Percentiles rank a stretch among this genome's conserved stretches.
Evolutionary conservation across 2,113 vertebrate species (phyloP).

Genomic region (Pelmatolapia mariae): DNA sequence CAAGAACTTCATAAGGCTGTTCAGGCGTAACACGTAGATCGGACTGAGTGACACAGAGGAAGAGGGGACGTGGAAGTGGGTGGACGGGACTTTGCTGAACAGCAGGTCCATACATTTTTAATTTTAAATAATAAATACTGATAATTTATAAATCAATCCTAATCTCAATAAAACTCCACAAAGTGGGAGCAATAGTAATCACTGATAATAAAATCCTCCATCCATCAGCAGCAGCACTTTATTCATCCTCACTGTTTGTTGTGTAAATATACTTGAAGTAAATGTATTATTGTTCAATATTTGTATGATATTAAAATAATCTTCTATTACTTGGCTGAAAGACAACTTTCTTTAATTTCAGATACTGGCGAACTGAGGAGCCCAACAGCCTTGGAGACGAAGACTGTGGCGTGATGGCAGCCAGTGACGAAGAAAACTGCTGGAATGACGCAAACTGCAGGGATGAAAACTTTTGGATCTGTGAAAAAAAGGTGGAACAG

Average conservation of each 20-base stretch:
- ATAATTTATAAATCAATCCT: accelerated
- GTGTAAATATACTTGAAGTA: not conserved
- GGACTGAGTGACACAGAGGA: not conserved
- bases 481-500: not conserved
- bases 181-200: not conserved
- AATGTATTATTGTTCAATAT: not conserved
- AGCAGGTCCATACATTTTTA: not conserved
- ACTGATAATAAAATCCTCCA: not conserved
- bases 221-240: not conserved
- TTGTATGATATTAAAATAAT: not conserved
- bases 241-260: not conserved
- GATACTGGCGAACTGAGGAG: not conserved
- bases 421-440: accelerated
- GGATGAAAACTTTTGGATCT: not conserved
- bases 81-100: not conserved
- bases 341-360: not conserved
- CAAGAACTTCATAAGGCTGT: not conserved
- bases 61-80: not conserved
- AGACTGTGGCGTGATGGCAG: not conserved
- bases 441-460: not conserved
- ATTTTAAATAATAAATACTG: not conserved
- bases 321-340: not conserved
- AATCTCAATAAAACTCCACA: not conserved
- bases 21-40: not conserved
- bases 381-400: not conserved